Evolutionary conservation across 2,888 invertebrate genomes (phyloP), one percentile per base, ranked within the genome.

Genomic region (Rambutsinella grinnellia): DNA sequence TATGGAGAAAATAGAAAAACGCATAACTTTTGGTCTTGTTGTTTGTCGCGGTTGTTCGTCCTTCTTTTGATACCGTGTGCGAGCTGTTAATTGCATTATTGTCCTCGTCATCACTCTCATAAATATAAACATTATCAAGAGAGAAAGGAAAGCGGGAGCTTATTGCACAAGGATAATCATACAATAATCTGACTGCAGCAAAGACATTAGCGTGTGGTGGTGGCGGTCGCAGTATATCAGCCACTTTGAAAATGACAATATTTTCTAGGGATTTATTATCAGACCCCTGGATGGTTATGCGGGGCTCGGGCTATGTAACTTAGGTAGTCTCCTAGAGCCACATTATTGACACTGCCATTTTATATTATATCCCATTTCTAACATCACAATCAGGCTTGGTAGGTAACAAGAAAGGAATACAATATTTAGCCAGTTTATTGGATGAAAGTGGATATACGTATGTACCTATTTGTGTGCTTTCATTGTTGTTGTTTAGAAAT

Each of bases 181-280:
- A 19, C 13, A 65, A 53, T 54, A 51, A 65, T 54, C 65, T 36
- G 23, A 36, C 65, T 53, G 53, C 21, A 53, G 21, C 53, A 53
- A 23, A 8, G n/a, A 17, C 49, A 17, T 17, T 49, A 49, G 49
- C 53, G 21, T 53, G 49, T 53, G 49, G 49, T 51, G 26, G n/a
- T 58, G 58, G 17, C 15, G n/a, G 44, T 46, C 21, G 44, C 26
- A 61, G n/a, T 28, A 26, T 69, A 60, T 61, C 53, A 36, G 36
- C 36, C 36, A 69, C 60, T 60, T 21, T 17, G 51, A 19, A 47
- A 69, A 69, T 53, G 68, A 69, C 53, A 69, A 69, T 58, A 67
- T 69, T 60, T 69, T 69, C 63, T 27, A n/a, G 68, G 68, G 68
- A 69, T 69, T 69, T 69, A 69, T 69, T 69, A 69, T 53, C 28